These are phyloP conservation scores for Falco punctatus DNA, from an alignment of 2,113 vertebrate species.

Conservation along the genomic window DNA sequence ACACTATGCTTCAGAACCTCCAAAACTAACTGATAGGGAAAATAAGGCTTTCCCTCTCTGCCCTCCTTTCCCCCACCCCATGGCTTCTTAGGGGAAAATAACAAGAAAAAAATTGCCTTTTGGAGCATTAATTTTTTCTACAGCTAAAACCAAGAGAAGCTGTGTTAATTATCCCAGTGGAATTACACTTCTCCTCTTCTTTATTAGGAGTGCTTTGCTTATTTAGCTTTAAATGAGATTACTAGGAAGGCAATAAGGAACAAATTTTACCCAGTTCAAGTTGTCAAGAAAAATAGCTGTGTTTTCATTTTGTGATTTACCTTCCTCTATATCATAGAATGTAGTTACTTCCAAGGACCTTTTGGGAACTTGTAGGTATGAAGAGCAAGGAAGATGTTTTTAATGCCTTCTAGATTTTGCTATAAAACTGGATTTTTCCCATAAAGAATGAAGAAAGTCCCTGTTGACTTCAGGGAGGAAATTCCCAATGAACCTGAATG, in stretches of 20 bases:
- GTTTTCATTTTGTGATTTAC: not conserved
- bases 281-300: not conserved
- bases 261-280: not conserved
- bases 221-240: not conserved
- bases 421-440: not conserved
- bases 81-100: not conserved
- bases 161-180: not conserved
- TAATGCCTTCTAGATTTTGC: not conserved
- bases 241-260: not conserved
- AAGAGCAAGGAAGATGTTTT: not conserved
- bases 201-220: not conserved
- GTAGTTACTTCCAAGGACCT: not conserved
- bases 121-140: not conserved
- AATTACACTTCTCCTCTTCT: not conserved
- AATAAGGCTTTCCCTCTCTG: not conserved
- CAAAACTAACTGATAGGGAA: not conserved
- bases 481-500: not conserved
- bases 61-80: accelerated
- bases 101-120: not conserved
- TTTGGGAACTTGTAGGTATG: not conserved
- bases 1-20: not conserved
- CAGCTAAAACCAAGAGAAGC: not conserved
- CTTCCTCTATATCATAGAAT: not conserved
- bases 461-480: not conserved
- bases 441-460: not conserved